Percentiles rank a stretch among this genome's conserved stretches.
Evolutionary conservation across 2,888 invertebrate genomes (phyloP).

Genomic region (Holacanthella duospinosa): DNA sequence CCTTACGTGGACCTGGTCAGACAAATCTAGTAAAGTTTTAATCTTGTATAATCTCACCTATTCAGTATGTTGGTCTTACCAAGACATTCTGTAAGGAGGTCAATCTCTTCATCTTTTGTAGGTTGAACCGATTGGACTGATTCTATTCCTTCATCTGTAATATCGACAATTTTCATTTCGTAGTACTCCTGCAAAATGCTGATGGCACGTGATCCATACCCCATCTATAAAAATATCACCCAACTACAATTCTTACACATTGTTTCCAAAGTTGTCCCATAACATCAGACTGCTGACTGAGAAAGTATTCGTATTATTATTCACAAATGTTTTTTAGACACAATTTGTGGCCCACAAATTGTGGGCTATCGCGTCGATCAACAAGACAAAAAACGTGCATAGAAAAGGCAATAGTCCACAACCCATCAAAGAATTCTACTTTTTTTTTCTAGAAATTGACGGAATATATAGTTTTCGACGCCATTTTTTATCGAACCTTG

Average conservation of each 20-base stretch:
- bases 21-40: constrained; percentile 5
- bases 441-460: background rate
- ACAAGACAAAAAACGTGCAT: no score
- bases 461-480: no score
- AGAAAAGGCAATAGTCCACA: background rate
- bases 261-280: constrained; percentile 5
- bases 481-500: no score
- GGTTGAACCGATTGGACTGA: constrained; percentile 41
- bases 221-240: constrained; percentile 56
- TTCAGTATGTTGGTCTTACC: no score
- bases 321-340: no score
- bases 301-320: no score
- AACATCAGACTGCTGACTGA: no score
- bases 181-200: constrained; percentile 79
- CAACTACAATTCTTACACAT: background rate
- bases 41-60: background rate
- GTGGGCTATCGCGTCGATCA: no score
- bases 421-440: background rate
- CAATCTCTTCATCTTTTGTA: constrained; percentile 48
- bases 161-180: constrained; percentile 61
- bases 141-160: constrained; percentile 48
- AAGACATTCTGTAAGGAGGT: constrained; percentile 59
- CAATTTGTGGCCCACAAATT: no score
- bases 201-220: constrained; percentile 84
- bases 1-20: constrained; percentile 54